A percentile compares a stretch with the other conserved stretches of the same genome.
These are phyloP conservation scores for Troglohyphantes excavatus DNA, from an alignment of 2,888 invertebrate species.

Conservation along the genomic window DNA sequence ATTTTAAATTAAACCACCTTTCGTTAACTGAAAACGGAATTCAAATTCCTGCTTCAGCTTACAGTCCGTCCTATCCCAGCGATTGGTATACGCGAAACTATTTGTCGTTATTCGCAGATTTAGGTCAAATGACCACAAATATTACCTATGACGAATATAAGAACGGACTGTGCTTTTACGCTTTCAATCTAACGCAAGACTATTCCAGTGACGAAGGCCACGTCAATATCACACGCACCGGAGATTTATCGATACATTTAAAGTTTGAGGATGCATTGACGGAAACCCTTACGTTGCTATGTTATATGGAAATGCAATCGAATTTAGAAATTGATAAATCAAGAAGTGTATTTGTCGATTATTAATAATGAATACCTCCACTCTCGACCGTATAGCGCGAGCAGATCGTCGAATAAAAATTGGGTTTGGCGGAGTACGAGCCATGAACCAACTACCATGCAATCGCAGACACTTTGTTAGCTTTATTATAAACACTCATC, in stretches of 20 bases:
- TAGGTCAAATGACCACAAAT: background rate
- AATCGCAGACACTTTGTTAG: too few relatives aligned
- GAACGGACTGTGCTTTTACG: background rate
- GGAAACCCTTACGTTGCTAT: background rate
- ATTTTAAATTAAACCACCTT: conserved; percentile 18
- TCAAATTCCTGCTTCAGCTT: conserved; percentile 24
- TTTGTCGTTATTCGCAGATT: conserved; percentile 5
- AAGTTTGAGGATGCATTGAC: background rate
- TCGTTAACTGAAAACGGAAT: conserved; percentile 22
- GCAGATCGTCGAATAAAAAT: too few relatives aligned
- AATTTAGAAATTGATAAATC: too few relatives aligned
- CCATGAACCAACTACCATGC: too few relatives aligned
- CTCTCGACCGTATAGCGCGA: too few relatives aligned
- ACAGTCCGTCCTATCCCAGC: background rate
- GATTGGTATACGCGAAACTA: conserved; percentile 11
- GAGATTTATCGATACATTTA: conserved; percentile 12
- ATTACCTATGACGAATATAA: background rate
- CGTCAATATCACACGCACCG: conserved; percentile 1
- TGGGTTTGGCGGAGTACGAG: too few relatives aligned
- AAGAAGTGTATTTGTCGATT: too few relatives aligned
- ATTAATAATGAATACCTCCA: too few relatives aligned
- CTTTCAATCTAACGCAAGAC: conserved; percentile 1
- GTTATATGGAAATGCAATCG: conserved; percentile 7
- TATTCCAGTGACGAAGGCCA: background rate
- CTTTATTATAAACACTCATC: too few relatives aligned